Evolutionary conservation across 1,140 invertebrate species (phyloP).

Genomic region (Leptoteleia sp.): DNA sequence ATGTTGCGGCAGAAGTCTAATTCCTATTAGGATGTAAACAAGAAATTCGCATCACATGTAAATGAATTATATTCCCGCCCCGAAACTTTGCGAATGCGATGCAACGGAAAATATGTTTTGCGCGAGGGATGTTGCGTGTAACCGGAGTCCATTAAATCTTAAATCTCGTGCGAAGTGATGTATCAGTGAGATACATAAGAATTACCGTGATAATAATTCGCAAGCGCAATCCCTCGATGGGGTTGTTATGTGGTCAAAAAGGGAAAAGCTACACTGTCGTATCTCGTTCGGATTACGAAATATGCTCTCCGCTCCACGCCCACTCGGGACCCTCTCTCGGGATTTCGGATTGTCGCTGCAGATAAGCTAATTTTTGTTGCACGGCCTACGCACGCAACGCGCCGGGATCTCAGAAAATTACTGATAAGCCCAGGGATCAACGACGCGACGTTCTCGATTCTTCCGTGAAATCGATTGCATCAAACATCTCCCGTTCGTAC

Average conservation of each 20-base stretch:
- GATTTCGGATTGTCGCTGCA: conserved; percentile 74
- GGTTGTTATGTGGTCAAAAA: conserved; percentile 68
- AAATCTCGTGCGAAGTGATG: conserved; percentile 81
- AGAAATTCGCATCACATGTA: conserved; percentile 9
- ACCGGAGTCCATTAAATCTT: conserved; percentile 77
- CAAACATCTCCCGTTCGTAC: conserved; percentile 44
- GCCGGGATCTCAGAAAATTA: conserved; percentile 61
- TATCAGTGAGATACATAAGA: conserved; percentile 78
- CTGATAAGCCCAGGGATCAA: conserved; percentile 65
- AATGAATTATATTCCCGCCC: conserved; percentile 8
- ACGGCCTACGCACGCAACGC: conserved; percentile 45
- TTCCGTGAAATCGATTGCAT: conserved; percentile 61
- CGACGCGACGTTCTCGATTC: conserved; percentile 40
- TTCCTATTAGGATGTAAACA: neutral
- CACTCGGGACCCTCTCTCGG: conserved; percentile 67
- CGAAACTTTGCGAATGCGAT: conserved; percentile 18
- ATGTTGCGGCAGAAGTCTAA: too few species aligned
- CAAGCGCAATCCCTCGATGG: conserved; percentile 61
- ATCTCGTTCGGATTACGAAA: conserved; percentile 78
- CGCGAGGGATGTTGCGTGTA: conserved; percentile 40
- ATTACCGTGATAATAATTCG: conserved; percentile 78
- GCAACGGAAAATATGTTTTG: conserved; percentile 49
- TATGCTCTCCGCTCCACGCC: conserved; percentile 78
- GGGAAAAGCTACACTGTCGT: conserved; percentile 64
- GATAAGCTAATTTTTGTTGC: conserved; percentile 80